Percentiles rank a stretch among this genome's conserved stretches.
Conservation (phyloP, 1,140 invertebrate genomes). For the Lasaia peninsularis region DNA sequence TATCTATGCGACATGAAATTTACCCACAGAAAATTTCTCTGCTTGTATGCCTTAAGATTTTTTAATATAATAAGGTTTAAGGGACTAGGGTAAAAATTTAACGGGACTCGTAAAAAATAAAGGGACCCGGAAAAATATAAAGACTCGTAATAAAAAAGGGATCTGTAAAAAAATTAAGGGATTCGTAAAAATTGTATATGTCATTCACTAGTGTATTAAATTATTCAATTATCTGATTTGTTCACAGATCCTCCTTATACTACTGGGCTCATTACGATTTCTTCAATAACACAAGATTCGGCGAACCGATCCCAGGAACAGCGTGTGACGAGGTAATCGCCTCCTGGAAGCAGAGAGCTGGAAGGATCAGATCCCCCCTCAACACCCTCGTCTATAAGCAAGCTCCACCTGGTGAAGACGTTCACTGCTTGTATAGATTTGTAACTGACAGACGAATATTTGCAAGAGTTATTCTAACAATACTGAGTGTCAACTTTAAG, state of each 20-base stretch:
- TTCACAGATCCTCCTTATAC: conserved; percentile 84
- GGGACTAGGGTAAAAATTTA: too few relatives aligned
- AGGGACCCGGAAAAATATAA: too few relatives aligned
- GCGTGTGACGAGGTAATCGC: conserved; percentile 91
- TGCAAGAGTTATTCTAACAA: conserved; percentile 86
- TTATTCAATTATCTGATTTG: background rate
- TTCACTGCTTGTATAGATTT: conserved; percentile 89
- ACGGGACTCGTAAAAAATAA: too few relatives aligned
- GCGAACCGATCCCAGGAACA: conserved; percentile 86
- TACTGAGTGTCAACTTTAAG: conserved; percentile 84
- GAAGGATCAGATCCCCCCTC: conserved; percentile 86
- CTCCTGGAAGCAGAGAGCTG: conserved; percentile 85
- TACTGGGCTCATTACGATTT: conserved; percentile 96
- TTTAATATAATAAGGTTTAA: too few relatives aligned
- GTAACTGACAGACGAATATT: conserved; percentile 88
- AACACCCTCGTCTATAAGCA: conserved; percentile 92
- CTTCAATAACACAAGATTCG: conserved; percentile 92
- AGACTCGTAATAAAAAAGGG: too few relatives aligned
- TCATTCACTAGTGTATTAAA: too few relatives aligned
- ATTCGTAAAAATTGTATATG: too few relatives aligned
- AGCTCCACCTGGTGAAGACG: conserved; percentile 81
- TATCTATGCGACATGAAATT: too few relatives aligned
- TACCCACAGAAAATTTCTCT: too few relatives aligned
- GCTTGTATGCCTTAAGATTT: too few relatives aligned
- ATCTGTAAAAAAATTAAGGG: too few relatives aligned